Evolutionary conservation across 2,113 vertebrate species (phyloP).

Genomic region (Murina feae): DNA sequence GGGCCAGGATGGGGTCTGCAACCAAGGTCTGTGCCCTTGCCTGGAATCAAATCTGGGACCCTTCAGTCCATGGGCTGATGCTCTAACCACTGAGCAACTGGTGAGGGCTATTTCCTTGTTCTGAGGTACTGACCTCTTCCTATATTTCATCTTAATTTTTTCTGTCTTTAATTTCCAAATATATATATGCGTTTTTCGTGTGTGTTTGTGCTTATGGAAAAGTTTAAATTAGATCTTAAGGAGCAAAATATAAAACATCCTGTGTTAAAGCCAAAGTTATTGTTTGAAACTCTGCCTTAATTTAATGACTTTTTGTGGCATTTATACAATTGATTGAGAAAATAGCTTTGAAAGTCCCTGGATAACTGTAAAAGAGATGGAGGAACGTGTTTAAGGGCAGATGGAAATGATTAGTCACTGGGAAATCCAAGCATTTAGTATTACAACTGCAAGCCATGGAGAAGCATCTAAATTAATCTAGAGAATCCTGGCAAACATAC

Average conservation of each 20-base stretch:
- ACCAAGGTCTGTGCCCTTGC: too few species aligned
- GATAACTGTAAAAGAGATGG: neutral
- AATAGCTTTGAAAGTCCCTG: neutral
- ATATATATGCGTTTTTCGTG: neutral
- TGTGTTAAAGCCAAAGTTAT: neutral
- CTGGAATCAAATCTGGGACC: too few species aligned
- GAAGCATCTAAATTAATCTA: neutral
- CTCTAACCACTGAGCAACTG: too few species aligned
- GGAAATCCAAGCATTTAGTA: neutral
- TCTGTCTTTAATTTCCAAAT: neutral
- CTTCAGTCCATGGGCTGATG: too few species aligned
- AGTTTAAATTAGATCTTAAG: neutral
- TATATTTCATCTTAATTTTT: neutral
- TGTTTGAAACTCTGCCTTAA: neutral
- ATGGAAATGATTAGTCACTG: neutral
- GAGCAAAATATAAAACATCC: neutral
- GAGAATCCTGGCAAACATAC: neutral
- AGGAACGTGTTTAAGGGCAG: neutral
- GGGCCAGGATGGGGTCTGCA: too few species aligned
- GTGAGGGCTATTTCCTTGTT: neutral
- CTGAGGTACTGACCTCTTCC: neutral
- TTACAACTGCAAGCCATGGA: neutral
- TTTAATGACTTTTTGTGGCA: neutral
- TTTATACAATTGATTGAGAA: neutral
- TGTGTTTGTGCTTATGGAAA: neutral